A percentile compares a stretch with the other conserved stretches of the same genome.
Conservation (phyloP, 1,140 invertebrate genomes). For the Drosophila watanabei region DNA sequence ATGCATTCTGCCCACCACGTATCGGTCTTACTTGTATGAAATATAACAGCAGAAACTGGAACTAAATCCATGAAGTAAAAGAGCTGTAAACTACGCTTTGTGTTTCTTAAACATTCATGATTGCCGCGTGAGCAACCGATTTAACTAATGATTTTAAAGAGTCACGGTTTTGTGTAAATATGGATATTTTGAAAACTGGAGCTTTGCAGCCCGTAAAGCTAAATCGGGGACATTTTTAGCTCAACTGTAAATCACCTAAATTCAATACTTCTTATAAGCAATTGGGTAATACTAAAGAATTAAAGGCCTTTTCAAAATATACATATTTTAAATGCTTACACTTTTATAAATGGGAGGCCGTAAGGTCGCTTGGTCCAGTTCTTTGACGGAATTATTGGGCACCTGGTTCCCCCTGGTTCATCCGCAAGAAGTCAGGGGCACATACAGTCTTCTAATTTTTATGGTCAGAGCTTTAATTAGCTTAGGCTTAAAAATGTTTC, state of each 20-base stretch:
- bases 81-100: slow-evolving; percentile 54
- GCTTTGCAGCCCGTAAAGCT: not conserved
- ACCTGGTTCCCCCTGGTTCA: too few species aligned
- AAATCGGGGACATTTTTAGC: not conserved
- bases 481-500: too few species aligned
- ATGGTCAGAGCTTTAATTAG: too few species aligned
- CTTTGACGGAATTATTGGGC: too few species aligned
- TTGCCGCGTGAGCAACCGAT: not conserved
- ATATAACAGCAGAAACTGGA: slow-evolving; percentile 16
- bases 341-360: not conserved
- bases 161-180: slow-evolving; percentile 3
- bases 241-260: not conserved
- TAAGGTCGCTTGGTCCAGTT: not conserved
- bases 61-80: slow-evolving; percentile 33
- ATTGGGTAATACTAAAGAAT: not conserved
- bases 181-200: not conserved
- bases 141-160: not conserved
- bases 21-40: slow-evolving; percentile 46
- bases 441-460: too few species aligned
- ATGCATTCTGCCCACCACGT: slow-evolving; percentile 13
- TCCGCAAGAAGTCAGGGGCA: too few species aligned
- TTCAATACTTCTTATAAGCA: not conserved
- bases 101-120: slow-evolving; percentile 60
- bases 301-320: not conserved
- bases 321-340: not conserved